Base-by-base conservation (phyloP, 1,140 invertebrate genomes). In the Uloborus diversus region DNA sequence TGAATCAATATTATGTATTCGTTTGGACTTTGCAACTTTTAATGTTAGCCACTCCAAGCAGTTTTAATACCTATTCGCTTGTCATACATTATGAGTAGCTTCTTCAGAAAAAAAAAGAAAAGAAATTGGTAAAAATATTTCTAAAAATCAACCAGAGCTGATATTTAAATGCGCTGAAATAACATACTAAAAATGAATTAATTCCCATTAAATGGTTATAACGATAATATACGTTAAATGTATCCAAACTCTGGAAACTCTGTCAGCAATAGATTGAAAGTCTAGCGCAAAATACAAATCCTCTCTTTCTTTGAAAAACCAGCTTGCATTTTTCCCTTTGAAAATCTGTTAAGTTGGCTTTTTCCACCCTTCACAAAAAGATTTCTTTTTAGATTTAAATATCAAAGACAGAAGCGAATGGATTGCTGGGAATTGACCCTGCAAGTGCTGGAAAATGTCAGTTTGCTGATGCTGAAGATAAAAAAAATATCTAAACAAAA, bases 1-100 rank as follows among this genome's bases (percentile, higher is more conserved):
- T 51, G 30, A 23, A n/a, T 14, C 35, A 64, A n/a, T 42, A 32
- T 73, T 65, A 65, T 57, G 47, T 47, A 78, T 66, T 78, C 56
- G 30, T 78, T 78, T 78, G n/a, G 51, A 56, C 47, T 53, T 56
- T 78, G 32, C 73, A 78, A 65, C 56, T 78, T 78, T 78, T 49
- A 78, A 78, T 78, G 73, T 78, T 75, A 66, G 62, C 73, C 62
- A 78, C 73, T 65, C 62, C 73, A 65, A 78, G 73, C 73, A 78
- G 73, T 78, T 78, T 75, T 78, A 78, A 62, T 78, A 49, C 57
- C 49, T 30, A 78, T 65, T 65, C 57, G 73, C 73, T 78, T 78
- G 49, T 57, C 59, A 73, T 61, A 27, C 59, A 47, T 73, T 73
- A 73, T 42, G 25, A 73, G 59, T 73, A 53, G 57, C 69, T 59